Evolutionary conservation across 2,797 vertebrate genomes (phyloP), one percentile per base, ranked within the genome.

Genomic region (Rhyacichthys aspro): DNA sequence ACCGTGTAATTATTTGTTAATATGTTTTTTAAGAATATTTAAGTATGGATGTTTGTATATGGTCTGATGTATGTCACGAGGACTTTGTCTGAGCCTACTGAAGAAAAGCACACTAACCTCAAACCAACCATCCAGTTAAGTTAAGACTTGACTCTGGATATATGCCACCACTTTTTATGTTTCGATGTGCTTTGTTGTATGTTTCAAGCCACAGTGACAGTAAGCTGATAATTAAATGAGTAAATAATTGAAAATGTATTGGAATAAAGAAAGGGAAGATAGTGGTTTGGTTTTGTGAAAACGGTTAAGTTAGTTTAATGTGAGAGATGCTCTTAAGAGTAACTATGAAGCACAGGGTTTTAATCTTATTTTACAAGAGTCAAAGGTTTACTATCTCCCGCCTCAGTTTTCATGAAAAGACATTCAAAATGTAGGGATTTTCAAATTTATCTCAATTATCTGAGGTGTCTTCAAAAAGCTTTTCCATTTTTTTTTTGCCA

Each of bases 21-120:
- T n/a, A 5, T 75, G 50, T 82, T 84, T 82, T 78, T 74, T 76
- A 79, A 58, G 28, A 47, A 41, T 88, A 85, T 86, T 84, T 87
- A 82, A 81, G 55, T 63, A 39, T 46, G 48, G 72, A 52, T 57
- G 68, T 86, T 53, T 77, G 55, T 78, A 53, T 71, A 65, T 46
- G 67, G 63, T 66, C 57, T 56, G 49, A 55, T 57, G 38, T n/a
- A n/a, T 62, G 36, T 70, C 18, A 36, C 9, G 41, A n/a, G 33
- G 1, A 16, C n/a, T 61, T 63, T 67, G 53, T 80, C 56, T 77
- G 70, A 81, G 74, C 58, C 48, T 1, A 49, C 37, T 48, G 18
- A 33, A 43, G 32, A 64, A 53, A 74, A 77, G 72, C 63, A 81
- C 73, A 74, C 19, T 14, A 45, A 66, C 57, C 50, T 63, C 59